phyloP scores from a whole-genome alignment of 2,888 invertebrate species.

The Sinodicranocentrus sp. region DNA sequence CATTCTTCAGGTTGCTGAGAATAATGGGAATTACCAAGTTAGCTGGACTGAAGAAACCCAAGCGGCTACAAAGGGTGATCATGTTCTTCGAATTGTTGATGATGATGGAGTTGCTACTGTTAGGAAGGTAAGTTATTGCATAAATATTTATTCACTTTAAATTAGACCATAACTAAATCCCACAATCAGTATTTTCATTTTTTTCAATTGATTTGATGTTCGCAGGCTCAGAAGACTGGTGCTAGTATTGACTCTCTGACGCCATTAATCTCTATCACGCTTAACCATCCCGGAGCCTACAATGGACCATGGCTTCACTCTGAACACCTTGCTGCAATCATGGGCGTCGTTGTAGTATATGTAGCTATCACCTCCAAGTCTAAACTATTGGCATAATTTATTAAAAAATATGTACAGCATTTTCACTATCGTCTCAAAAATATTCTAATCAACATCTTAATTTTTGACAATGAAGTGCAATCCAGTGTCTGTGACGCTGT shows the following conservation, averaged over 20 bases:
- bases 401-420: constrained; percentile 11
- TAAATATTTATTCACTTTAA: background rate
- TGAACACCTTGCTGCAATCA: constrained; percentile 90
- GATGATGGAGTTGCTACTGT: constrained; percentile 94
- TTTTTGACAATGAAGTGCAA: too few species aligned
- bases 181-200: background rate
- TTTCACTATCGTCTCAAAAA: constrained; percentile 13
- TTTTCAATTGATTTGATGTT: background rate
- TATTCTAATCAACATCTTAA: constrained; percentile 2
- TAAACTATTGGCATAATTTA: constrained; percentile 85
- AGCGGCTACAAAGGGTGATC: constrained; percentile 89
- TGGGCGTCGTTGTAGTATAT: constrained; percentile 90
- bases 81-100: constrained; percentile 89
- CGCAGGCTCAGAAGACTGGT: constrained; percentile 68
- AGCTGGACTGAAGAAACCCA: constrained; percentile 96
- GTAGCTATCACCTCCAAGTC: constrained; percentile 91
- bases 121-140: constrained; percentile 83
- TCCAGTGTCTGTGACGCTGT: too few species aligned
- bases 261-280: constrained; percentile 85
- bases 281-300: constrained; percentile 88
- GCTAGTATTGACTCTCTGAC: constrained; percentile 50
- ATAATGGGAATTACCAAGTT: constrained; percentile 81
- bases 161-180: background rate
- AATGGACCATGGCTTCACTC: constrained; percentile 96
- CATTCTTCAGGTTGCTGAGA: constrained; percentile 70